Base-by-base conservation (phyloP, 2,888 invertebrate species). In the Ceratothoa steindachneri region DNA sequence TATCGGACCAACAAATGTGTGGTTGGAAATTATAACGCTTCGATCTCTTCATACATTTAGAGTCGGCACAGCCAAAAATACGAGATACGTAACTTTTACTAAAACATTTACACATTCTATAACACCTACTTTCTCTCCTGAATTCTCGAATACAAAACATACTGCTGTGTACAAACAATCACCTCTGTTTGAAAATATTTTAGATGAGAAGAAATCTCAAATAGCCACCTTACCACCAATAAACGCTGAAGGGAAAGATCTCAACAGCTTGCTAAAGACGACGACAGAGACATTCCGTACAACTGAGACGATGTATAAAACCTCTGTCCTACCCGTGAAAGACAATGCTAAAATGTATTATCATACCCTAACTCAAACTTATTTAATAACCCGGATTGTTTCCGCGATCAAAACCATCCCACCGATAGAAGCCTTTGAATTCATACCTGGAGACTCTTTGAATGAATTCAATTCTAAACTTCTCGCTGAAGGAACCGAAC, bases 281-380 rank as follows among this genome's bases (percentile, higher is more conserved):
- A 86, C 93, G 60, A 93, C 93, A 0, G 94, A 95, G 85, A 93
- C 93, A 1, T 95, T 93, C 85, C 93, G 94, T 81, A 93, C 95
- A 3, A 94, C 93, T 0, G 93, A 95, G 84, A 88, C 91, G 9
- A 90, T 94, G 87, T 85, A 93, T 22, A 94, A 93, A 85, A 95
- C 95, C 0, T 93, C 95, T 83, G 89, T 95, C 76, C 85, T 95
- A 69, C 95, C 95, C 0, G 89, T 95, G 0, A 88, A 89, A 79
- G 89, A 89, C 75, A 89, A 88, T 19, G 89, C 89, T 75, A 89
- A 92, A 81, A 92, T 93, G 0, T 81, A 80, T 69, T 69, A 93
- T 81, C 72, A 93, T 81, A 95, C 95, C 0, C 87, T 95, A 67
- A 91, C 94, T 1, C 95, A 95, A 86, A 94, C 95, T 0, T 95